phyloP scores from a whole-genome alignment of 2,888 invertebrate genomes.

The Podabrus alpinus region DNA sequence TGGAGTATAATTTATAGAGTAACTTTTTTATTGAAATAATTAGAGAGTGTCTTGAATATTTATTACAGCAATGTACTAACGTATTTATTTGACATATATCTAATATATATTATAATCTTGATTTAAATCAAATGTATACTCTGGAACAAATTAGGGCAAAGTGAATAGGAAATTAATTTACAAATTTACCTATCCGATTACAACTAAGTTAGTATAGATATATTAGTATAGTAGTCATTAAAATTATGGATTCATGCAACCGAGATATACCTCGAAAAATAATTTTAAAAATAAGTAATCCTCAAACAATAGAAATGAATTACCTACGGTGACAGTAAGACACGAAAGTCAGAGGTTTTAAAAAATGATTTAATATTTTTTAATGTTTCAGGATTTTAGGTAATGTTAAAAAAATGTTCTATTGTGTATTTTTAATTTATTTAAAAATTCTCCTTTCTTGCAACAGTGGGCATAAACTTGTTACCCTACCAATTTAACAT shows the following conservation, averaged over 20 bases:
- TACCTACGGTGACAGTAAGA: neutral
- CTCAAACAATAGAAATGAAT: neutral
- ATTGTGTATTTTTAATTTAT: neutral
- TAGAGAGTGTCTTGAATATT: neutral
- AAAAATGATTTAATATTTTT: neutral
- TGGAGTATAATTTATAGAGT: neutral
- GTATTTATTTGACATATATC: neutral
- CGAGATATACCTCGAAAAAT: neutral
- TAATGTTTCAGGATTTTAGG: neutral
- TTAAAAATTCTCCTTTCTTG: neutral
- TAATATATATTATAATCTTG: neutral
- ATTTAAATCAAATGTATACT: neutral
- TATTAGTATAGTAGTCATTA: neutral
- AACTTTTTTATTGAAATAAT: neutral
- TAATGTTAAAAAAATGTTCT: neutral
- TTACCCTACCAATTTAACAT: neutral
- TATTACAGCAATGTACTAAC: neutral
- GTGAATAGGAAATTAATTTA: conserved; percentile 5
- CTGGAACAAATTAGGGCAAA: neutral
- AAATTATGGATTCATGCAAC: neutral
- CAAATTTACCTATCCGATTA: neutral
- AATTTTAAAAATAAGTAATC: neutral
- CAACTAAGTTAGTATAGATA: neutral
- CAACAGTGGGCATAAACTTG: neutral
- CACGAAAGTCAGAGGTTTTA: neutral